A percentile compares a stretch with the other conserved stretches of the same genome.
These are phyloP conservation scores for Alexandromys oeconomus DNA, from an alignment of 2,797 vertebrate genomes.

Conservation along the genomic window DNA sequence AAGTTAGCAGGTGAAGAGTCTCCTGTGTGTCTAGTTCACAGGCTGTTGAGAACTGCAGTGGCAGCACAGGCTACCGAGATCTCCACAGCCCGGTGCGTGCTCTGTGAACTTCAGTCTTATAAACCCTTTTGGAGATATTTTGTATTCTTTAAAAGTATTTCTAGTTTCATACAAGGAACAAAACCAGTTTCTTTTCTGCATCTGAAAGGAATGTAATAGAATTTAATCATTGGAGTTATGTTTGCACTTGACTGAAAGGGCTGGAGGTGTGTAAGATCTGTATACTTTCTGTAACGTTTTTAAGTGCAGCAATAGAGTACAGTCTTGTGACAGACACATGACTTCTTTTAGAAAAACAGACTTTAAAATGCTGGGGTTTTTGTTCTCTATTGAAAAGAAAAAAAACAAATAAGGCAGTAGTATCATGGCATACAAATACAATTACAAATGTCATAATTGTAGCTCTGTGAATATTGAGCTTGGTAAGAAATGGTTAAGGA, in stretches of 20 bases:
- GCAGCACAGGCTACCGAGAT: constrained; percentile 28
- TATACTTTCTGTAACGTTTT: constrained; percentile 52
- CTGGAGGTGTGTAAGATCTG: background rate
- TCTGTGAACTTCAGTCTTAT: constrained; percentile 28
- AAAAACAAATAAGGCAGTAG: background rate
- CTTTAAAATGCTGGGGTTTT: constrained; percentile 58
- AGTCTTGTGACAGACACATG: constrained; percentile 63
- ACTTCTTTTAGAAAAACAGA: constrained; percentile 76
- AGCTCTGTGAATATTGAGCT: background rate
- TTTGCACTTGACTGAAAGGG: constrained; percentile 39
- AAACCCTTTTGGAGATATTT: constrained; percentile 43
- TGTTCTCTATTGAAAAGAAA: constrained; percentile 68
- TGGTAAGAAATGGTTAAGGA: constrained; percentile 40
- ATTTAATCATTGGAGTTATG: constrained; percentile 52
- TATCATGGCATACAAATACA: constrained; percentile 28
- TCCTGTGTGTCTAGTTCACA: background rate
- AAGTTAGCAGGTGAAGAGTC: constrained; percentile 22
- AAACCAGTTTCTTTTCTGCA: constrained; percentile 52
- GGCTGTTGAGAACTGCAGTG: constrained; percentile 39
- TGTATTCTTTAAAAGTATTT: constrained; percentile 39
- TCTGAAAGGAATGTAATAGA: constrained; percentile 19
- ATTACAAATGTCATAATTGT: background rate
- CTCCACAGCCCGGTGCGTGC: background rate
- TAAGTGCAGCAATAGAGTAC: constrained; percentile 26
- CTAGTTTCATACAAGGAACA: constrained; percentile 18